These are phyloP conservation scores for Agriotes lineatus DNA, from an alignment of 2,888 invertebrate species.

Conservation along the genomic window DNA sequence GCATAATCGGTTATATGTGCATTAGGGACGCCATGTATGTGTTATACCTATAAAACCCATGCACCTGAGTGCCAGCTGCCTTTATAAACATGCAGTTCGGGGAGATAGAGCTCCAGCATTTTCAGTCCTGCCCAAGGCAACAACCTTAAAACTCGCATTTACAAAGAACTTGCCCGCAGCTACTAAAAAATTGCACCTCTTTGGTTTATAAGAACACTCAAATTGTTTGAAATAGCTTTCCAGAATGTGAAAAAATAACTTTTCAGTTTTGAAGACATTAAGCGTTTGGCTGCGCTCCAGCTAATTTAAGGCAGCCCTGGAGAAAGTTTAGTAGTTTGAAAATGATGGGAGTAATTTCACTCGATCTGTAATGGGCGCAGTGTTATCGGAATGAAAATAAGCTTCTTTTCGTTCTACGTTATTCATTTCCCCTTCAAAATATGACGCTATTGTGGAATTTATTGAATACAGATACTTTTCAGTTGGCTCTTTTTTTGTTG, in stretches of 20 bases:
- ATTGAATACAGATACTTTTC: too few species aligned
- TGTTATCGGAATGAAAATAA: neutral
- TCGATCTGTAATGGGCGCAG: neutral
- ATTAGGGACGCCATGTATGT: neutral
- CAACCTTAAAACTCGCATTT: neutral
- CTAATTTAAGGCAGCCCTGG: neutral
- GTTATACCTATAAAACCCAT: slow-evolving; percentile 1
- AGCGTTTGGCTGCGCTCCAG: slow-evolving; percentile 6
- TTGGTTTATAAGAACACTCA: too few species aligned
- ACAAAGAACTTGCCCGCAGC: too few species aligned
- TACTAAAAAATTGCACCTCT: too few species aligned
- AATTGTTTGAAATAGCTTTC: neutral
- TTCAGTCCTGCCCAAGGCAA: too few species aligned
- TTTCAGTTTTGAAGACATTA: neutral
- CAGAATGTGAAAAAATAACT: slow-evolving; percentile 6
- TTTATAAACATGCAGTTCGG: neutral
- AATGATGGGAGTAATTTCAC: neutral
- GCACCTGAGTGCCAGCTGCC: slow-evolving; percentile 1
- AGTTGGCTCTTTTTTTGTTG: too few species aligned
- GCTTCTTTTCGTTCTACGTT: too few species aligned
- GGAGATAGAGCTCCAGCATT: neutral
- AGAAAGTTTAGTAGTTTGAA: neutral
- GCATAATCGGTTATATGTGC: slow-evolving; percentile 6
- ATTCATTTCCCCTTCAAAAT: neutral
- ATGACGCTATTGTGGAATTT: too few species aligned